phyloP scores from a whole-genome alignment of 1,140 invertebrate species.

The Ostrea denselamellosa region DNA sequence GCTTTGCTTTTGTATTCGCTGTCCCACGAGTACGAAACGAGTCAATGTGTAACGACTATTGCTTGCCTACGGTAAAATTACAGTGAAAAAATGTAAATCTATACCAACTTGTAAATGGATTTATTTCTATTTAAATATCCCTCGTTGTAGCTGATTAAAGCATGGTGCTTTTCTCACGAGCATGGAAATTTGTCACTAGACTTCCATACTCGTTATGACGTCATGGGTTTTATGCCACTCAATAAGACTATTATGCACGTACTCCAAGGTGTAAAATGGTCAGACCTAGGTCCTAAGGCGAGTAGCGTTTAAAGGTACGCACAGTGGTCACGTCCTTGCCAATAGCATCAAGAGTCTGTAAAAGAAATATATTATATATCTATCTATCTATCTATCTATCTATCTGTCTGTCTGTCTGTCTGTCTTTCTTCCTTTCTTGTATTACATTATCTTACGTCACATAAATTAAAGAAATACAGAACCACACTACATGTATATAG shows the following conservation, averaged over 20 bases:
- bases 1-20: not conserved
- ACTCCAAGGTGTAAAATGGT: not conserved
- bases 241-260: not conserved
- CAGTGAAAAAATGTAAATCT: not conserved
- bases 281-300: not conserved
- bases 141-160: not conserved
- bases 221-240: not conserved
- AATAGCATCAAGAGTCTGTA: constrained; percentile 68
- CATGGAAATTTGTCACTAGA: not conserved
- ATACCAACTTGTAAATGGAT: not conserved
- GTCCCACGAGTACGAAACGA: not conserved
- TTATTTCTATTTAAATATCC: constrained; percentile 24
- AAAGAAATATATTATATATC: not conserved
- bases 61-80: not conserved
- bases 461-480: too few species aligned
- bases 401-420: too few species aligned
- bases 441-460: too few species aligned
- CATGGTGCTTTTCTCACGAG: not conserved
- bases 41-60: not conserved
- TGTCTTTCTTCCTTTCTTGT: too few species aligned
- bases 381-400: too few species aligned
- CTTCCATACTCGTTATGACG: not conserved
- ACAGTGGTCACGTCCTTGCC: constrained; percentile 62
- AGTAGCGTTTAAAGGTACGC: constrained; percentile 60
- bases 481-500: too few species aligned